A percentile compares a stretch with the other conserved stretches of the same genome.
Conservation (phyloP, 2,113 vertebrate genomes). For the Seriola rivoliana region DNA sequence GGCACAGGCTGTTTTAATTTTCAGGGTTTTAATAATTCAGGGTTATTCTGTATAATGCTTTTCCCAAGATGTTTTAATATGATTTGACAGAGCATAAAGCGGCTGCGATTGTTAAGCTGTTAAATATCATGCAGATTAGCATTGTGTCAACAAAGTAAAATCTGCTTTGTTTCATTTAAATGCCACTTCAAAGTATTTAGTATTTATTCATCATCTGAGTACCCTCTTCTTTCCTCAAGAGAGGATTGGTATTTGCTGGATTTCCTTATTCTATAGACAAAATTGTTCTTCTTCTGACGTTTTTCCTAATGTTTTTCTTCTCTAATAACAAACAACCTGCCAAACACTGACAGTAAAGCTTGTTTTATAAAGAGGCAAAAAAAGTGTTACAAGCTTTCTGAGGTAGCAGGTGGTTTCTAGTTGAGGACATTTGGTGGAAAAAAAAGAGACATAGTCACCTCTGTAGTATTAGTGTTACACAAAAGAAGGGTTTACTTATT, state of each 20-base stretch:
- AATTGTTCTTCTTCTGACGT: background rate
- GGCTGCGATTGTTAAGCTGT: background rate
- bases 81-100: background rate
- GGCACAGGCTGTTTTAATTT: conserved; percentile 3
- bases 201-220: background rate
- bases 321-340: conserved; percentile 11
- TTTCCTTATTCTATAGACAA: background rate
- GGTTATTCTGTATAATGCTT: too few relatives aligned
- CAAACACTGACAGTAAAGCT: conserved; percentile 33
- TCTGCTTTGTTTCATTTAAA: background rate
- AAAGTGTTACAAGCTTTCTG: conserved; percentile 39
- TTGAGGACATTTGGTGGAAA: conserved; percentile 47
- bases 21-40: too few relatives aligned
- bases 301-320: background rate
- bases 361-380: conserved; percentile 29
- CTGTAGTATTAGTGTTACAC: conserved; percentile 21
- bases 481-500: conserved; percentile 3
- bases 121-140: background rate
- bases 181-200: background rate
- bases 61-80: background rate
- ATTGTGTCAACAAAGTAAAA: background rate
- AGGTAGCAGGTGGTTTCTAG: conserved; percentile 74
- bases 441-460: conserved; percentile 18
- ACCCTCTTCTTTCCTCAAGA: background rate
- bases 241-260: background rate